Evolutionary conservation across 1,140 invertebrate genomes (phyloP).

Genomic region (Ctenoplectra terminalis): DNA sequence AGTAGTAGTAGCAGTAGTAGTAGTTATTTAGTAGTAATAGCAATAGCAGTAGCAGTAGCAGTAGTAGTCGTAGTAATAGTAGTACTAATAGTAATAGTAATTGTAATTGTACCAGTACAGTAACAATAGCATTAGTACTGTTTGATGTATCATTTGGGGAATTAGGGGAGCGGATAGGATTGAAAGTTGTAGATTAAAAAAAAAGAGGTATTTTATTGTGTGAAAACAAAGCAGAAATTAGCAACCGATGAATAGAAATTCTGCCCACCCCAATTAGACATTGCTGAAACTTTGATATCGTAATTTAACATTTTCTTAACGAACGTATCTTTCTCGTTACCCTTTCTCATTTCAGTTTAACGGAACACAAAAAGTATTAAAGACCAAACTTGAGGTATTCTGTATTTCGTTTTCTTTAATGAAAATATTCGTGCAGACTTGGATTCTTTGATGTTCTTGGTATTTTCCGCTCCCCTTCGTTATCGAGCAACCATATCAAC

Average conservation of each 20-base stretch:
- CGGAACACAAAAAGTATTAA: not conserved
- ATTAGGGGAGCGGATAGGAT: conserved; percentile 64
- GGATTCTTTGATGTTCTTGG: not conserved
- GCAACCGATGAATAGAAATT: not conserved
- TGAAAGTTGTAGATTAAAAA: conserved; percentile 36
- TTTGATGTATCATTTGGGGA: conserved; percentile 66
- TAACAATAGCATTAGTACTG: conserved; percentile 66
- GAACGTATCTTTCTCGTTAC: not conserved
- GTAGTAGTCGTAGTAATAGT: conserved; percentile 28
- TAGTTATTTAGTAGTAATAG: conserved; percentile 54
- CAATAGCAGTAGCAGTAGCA: conserved; percentile 52
- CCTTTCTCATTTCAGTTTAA: not conserved
- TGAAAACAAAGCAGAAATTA: conserved; percentile 21
- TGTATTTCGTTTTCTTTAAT: not conserved
- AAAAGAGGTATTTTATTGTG: conserved; percentile 10
- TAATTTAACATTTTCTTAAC: not conserved
- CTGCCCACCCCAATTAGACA: conserved; percentile 15
- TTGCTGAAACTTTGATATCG: not conserved
- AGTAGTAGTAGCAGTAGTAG: conserved; percentile 47
- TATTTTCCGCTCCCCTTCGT: not conserved
- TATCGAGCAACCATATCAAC: not conserved
- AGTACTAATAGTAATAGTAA: conserved; percentile 53
- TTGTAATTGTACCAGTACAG: conserved; percentile 66
- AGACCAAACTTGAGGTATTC: not conserved
- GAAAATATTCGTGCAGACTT: not conserved